Percentiles rank a stretch among this genome's conserved stretches.
phyloP scores from a whole-genome alignment of 2,888 invertebrate genomes.

The Aphodius sticticus region DNA sequence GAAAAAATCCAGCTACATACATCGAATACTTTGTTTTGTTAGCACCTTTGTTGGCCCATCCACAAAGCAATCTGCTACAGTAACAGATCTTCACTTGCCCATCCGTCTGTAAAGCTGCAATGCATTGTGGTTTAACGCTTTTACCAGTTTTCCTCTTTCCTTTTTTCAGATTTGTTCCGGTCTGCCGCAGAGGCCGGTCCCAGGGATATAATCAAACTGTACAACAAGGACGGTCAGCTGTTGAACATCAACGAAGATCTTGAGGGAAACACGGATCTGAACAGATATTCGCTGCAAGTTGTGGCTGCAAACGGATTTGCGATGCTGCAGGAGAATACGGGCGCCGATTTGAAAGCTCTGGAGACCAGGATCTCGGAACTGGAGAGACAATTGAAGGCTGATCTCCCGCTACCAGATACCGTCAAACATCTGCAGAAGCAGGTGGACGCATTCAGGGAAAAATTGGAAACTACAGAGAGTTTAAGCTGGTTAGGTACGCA shows the following conservation, averaged over 20 bases:
- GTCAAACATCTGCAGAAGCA: conserved; percentile 67
- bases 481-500: conserved; percentile 69
- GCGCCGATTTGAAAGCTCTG: conserved; percentile 64
- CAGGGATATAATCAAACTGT: conserved; percentile 71
- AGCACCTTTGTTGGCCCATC: too few relatives aligned
- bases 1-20: too few relatives aligned
- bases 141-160: conserved; percentile 23
- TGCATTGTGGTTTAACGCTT: neutral
- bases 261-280: conserved; percentile 65
- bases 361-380: conserved; percentile 67
- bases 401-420: conserved; percentile 63
- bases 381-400: conserved; percentile 65
- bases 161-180: conserved; percentile 69
- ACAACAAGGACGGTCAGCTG: conserved; percentile 67
- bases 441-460: conserved; percentile 67
- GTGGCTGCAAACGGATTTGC: conserved; percentile 58
- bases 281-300: conserved; percentile 61
- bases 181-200: conserved; percentile 73
- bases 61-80: too few relatives aligned
- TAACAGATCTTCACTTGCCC: too few relatives aligned
- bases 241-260: conserved; percentile 69
- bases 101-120: too few relatives aligned
- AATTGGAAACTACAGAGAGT: conserved; percentile 69
- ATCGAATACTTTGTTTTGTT: too few relatives aligned
- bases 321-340: conserved; percentile 58